These are phyloP conservation scores for Macquaria ambigua DNA, from an alignment of 2,113 vertebrate species.

Conservation along the genomic window DNA sequence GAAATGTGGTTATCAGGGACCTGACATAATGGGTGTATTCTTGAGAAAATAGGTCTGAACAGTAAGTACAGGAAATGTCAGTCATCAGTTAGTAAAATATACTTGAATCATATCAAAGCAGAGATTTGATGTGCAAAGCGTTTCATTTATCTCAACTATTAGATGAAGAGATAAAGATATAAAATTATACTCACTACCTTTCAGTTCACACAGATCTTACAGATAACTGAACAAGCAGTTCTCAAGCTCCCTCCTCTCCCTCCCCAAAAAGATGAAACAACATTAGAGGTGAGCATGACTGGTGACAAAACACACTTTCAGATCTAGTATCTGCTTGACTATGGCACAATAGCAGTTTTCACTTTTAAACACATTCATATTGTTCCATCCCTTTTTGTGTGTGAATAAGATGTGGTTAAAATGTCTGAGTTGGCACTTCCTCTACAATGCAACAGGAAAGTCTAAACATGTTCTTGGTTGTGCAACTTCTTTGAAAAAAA, in stretches of 20 bases:
- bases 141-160: background rate
- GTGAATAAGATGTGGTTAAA: slow-evolving; percentile 38
- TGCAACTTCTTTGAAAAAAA: slow-evolving; percentile 37
- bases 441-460: slow-evolving; percentile 36
- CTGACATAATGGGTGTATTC: background rate
- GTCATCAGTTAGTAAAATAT: background rate
- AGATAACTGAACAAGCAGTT: slow-evolving; percentile 47
- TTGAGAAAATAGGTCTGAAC: background rate
- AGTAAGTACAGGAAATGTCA: background rate
- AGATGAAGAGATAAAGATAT: background rate
- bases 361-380: background rate
- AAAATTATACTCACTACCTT: too few relatives aligned
- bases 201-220: slow-evolving; percentile 68
- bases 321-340: background rate
- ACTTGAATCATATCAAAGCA: background rate
- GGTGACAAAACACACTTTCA: background rate
- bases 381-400: background rate
- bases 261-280: slow-evolving; percentile 33
- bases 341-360: slow-evolving; percentile 36
- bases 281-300: slow-evolving; percentile 72
- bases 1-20: background rate
- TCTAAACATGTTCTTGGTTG: slow-evolving; percentile 26
- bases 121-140: background rate
- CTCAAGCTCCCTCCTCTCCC: slow-evolving; percentile 69
- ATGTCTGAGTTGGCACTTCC: slow-evolving; percentile 46